Conservation (phyloP, 2,113 vertebrate genomes). For the Trogon melanurus region DNA sequence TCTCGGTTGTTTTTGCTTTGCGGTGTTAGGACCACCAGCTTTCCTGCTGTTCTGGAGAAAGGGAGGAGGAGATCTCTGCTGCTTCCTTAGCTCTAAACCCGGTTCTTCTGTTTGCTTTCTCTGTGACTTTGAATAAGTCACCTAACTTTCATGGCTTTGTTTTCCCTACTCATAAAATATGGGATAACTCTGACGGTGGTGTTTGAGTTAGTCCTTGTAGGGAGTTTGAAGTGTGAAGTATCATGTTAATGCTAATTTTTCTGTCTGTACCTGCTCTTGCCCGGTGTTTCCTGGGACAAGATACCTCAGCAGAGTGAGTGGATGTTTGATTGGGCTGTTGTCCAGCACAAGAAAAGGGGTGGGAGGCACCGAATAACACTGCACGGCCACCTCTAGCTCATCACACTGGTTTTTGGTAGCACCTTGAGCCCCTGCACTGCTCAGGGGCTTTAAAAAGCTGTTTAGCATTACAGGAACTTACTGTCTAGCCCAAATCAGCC, state of each 20-base stretch:
- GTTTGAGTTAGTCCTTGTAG: neutral
- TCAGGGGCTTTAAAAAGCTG: neutral
- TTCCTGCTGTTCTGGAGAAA: neutral
- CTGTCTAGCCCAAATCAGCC: neutral
- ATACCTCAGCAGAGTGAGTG: neutral
- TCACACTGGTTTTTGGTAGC: neutral
- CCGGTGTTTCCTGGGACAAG: neutral
- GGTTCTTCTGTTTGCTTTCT: neutral
- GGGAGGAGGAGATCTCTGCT: neutral
- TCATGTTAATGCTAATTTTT: fast-evolving
- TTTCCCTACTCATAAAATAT: fast-evolving
- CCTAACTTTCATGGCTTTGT: neutral
- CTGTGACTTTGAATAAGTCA: neutral
- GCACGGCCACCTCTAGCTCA: neutral
- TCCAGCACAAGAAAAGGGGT: neutral
- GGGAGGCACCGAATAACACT: neutral
- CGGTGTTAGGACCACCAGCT: neutral
- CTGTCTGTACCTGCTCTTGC: neutral
- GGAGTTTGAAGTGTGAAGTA: neutral
- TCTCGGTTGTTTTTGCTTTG: neutral
- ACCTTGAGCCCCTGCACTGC: neutral
- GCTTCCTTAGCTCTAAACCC: neutral
- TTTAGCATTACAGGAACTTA: neutral
- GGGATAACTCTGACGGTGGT: neutral
- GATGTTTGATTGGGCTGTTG: neutral